These are phyloP conservation scores for Oceanites oceanicus DNA, from an alignment of 2,113 vertebrate genomes.

Conservation along the genomic window DNA sequence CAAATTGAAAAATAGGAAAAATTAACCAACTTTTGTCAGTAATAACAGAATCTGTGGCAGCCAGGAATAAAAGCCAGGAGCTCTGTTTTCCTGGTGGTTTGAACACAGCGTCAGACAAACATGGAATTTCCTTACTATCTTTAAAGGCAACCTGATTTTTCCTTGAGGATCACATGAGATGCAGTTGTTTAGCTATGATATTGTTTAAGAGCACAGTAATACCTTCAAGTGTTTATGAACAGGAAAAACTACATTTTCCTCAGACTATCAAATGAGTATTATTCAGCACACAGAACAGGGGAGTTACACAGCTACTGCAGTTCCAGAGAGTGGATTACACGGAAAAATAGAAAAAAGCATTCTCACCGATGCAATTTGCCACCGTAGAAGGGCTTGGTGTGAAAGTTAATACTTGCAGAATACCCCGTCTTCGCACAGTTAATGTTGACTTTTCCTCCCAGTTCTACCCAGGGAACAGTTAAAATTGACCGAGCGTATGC, in stretches of 20 bases:
- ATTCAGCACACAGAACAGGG: neutral
- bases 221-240: neutral
- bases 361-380: constrained; percentile 93
- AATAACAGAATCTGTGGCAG: neutral
- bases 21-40: neutral
- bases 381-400: constrained; percentile 98
- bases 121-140: neutral
- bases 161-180: neutral
- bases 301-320: neutral
- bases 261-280: neutral
- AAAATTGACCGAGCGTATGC: constrained; percentile 97
- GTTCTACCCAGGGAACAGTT: constrained; percentile 97
- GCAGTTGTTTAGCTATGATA: neutral
- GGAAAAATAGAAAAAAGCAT: neutral
- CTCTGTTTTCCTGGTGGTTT: neutral
- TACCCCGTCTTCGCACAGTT: constrained; percentile 91
- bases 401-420: constrained; percentile 95
- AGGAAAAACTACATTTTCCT: neutral
- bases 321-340: neutral
- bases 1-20: neutral
- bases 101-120: neutral
- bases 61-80: neutral
- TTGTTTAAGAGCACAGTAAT: neutral
- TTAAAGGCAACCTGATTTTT: neutral
- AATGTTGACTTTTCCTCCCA: constrained; percentile 94